Conservation (phyloP, 2,888 invertebrate genomes). For the Lycaena phlaeas region DNA sequence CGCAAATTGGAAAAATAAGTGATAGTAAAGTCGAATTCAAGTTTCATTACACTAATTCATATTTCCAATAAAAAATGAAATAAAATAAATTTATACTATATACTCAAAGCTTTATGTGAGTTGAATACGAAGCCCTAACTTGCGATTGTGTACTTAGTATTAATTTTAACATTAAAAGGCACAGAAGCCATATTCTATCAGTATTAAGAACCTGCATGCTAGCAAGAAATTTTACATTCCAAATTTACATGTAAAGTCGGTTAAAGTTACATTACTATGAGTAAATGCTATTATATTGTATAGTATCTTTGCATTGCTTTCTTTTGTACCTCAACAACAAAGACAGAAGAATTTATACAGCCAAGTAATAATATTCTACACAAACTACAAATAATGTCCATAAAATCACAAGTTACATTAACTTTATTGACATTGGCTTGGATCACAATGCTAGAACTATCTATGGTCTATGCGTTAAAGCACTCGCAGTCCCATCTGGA, state of each 20-base stretch:
- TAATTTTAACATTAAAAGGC: constrained; percentile 2
- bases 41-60: no score
- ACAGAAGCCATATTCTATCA: constrained; percentile 4
- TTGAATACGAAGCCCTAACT: no score
- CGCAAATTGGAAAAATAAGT: no score
- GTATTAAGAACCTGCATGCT: background rate
- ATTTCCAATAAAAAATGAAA: no score
- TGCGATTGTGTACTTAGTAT: no score
- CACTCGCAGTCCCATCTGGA: background rate
- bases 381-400: background rate
- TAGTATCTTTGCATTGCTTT: background rate
- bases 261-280: no score
- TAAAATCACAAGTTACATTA: constrained; percentile 3
- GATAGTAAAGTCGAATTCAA: no score
- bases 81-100: no score
- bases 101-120: no score
- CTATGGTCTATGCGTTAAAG: constrained; percentile 14
- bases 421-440: constrained; percentile 15
- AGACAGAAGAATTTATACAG: background rate
- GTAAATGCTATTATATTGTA: no score
- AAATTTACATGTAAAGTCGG: background rate
- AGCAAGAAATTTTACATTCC: background rate
- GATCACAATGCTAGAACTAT: constrained; percentile 16
- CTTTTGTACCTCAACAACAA: background rate
- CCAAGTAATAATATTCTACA: background rate